Evolutionary conservation across 1,140 invertebrate species (phyloP).

Genomic region (Apis dorsata): DNA sequence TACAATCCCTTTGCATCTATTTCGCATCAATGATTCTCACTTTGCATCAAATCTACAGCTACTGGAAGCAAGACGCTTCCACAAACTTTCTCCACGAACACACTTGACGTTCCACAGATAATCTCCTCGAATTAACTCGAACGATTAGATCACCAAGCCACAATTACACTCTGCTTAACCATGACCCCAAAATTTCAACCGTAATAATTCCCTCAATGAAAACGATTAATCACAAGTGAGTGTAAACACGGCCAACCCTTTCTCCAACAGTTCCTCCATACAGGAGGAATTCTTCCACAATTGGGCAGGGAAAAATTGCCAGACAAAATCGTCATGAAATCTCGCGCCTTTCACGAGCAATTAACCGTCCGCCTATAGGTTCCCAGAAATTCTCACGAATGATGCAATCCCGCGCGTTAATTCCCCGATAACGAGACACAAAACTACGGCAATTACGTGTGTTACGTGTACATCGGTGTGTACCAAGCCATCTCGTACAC

Average conservation of each 20-base stretch:
- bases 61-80: too few relatives aligned
- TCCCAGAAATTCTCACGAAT: constrained; percentile 14
- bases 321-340: not conserved
- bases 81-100: too few relatives aligned
- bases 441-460: constrained; percentile 32
- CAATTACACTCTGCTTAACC: not conserved
- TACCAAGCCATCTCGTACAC: too few relatives aligned
- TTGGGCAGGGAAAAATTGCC: not conserved
- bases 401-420: constrained; percentile 2
- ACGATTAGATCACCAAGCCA: not conserved
- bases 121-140: not conserved
- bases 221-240: too few relatives aligned
- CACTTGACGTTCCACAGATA: not conserved
- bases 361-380: not conserved
- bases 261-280: not conserved
- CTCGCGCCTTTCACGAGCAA: not conserved
- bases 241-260: not conserved
- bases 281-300: not conserved
- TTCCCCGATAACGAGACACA: constrained; percentile 18
- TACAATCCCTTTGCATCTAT: too few relatives aligned
- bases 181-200: too few relatives aligned
- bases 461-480: not conserved
- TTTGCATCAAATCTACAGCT: too few relatives aligned
- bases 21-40: too few relatives aligned
- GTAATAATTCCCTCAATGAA: too few relatives aligned